Base-by-base conservation (phyloP, 2,113 vertebrate species). In the Turnix velox region DNA sequence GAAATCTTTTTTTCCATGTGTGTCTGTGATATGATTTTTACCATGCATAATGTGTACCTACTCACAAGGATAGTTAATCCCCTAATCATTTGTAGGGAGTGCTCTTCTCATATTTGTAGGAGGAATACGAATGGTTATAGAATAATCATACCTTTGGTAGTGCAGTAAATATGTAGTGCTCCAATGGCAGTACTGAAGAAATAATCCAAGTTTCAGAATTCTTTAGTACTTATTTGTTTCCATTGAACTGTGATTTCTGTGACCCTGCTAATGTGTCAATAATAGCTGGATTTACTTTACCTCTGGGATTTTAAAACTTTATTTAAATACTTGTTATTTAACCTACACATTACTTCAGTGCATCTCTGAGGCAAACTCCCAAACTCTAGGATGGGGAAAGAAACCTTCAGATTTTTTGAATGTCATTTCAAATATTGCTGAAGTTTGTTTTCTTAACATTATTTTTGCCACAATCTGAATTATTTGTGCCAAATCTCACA, bases 1-100 rank as follows among this genome's bases (percentile, higher is more conserved):
- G 58, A 97, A 93, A 96, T 92, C 85, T 91, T 96, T 94, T 92
- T 95, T 96, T 96, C 93, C 94, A 92, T 96, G 96, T 97, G 92
- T 96, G 92, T 93, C 92, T 97, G 80, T 95, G 93, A 90, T 95
- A 96, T 94, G 88, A 92, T 92, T 95, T 96, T 97, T 95, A 95
- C 96, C 95, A 84, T 87, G 87, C 88, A 96, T 92, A 96, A 84
- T 88, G 91, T 94, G 93, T 96, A 96, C 57, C 61, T 92, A 79
- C 85, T 96, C 79, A 40, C 66, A 96, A 92, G 92, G 81, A 97
- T 97, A 95, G 92, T 95, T 94, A 84, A 93, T 90, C 76, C 61
- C 23, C 90, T 92, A 97, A 96, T 97, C 95, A 96, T 96, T 94
- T 94, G 84, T 73, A 87, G 83, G 93, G 90, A 95, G 74, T 46